Evolutionary conservation across 2,888 invertebrate genomes (phyloP), one percentile per base, ranked within the genome.

Genomic region (Pachymerium ferrugineum): DNA sequence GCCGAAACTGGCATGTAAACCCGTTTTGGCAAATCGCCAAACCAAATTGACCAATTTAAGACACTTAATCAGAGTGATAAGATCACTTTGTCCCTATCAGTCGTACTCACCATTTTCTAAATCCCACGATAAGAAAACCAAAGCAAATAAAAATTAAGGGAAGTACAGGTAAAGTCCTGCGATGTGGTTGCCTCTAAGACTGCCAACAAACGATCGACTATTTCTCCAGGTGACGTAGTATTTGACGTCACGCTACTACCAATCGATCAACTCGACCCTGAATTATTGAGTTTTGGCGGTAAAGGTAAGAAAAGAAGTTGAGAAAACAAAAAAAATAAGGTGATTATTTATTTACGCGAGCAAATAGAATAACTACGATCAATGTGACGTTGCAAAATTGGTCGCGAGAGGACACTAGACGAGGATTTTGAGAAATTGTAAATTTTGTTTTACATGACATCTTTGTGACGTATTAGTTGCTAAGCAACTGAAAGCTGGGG

Each of bases 1-100:
- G n/a, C n/a, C n/a, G n/a, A n/a, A n/a, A n/a, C n/a, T n/a, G n/a
- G n/a, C n/a, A n/a, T n/a, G n/a, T n/a, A n/a, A n/a, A n/a, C n/a
- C n/a, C n/a, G n/a, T 28, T 62, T 62, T 62, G 62, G 62, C 62
- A 62, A n/a, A n/a, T n/a, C n/a, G 10, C 62, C 62, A 25, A 62
- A 25, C 62, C 22, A 22, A 62, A 62, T 25, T 25, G 62, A 62
- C 62, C n/a, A 28, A 62, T 25, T 22, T 28, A 28, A 62, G 62
- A 62, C 62, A 62, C 62, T 62, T 62, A 62, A 62, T 62, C 28
- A 25, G 62, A 62, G 62, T n/a, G 62, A 62, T 62, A 62, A n/a
- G n/a, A 62, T 62, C 62, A 28, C 14, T 14, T 2, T 28, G 25
- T 28, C 62, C 62, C 12, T 25, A 62, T 28, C 62, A 12, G 10